Base-by-base conservation (phyloP, 2,113 vertebrate genomes). In the Chamaea fasciata region DNA sequence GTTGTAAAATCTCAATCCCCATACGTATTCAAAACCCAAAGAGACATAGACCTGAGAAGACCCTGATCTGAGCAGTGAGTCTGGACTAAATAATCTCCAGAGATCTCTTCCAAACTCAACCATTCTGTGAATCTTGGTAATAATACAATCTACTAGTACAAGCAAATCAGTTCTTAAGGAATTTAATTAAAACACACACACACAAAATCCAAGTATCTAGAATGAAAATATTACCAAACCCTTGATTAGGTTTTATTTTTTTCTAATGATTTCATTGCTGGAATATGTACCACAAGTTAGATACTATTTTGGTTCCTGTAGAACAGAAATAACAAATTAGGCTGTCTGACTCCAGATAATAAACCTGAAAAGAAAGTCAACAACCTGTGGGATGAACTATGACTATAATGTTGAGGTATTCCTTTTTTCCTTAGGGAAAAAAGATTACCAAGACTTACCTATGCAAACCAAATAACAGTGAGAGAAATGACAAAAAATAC, bases 1-100 rank as follows among this genome's bases (percentile, higher is more conserved):
- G 6, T 28, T 68, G 21, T 31, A 46, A 73, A 78, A 24, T 37
- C 10, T 69, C 0, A 0, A 73, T 3, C 6, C 3, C 16, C 35
- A 35, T 18, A 30, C 5, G 4, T 74, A 31, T 18, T 27, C 44
- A 50, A 60, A 83, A 74, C 18, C 19, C 20, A 63, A 19, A 8
- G 22, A 35, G 20, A 46, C 10, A 41, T 1, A 53, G 14, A 44
- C 27, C 19, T 50, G 16, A 65, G 9, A 12, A 70, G 30, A 55
- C 4, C 13, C 63, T 76, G 39, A 41, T 49, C 57, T 78, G 13
- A 84, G 31, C 26, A 33, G 15, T 24, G 20, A 8, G 7, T 35
- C 33, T 77, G 52, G 55, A 52, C 11, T 60, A 33, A 31, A 44
- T 1, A 8, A 13, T 37, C 27, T 52, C 33, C 33, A 52, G 63